Conservation (phyloP, 92 coral and sea anemone genomes). For the Porites rus region DNA sequence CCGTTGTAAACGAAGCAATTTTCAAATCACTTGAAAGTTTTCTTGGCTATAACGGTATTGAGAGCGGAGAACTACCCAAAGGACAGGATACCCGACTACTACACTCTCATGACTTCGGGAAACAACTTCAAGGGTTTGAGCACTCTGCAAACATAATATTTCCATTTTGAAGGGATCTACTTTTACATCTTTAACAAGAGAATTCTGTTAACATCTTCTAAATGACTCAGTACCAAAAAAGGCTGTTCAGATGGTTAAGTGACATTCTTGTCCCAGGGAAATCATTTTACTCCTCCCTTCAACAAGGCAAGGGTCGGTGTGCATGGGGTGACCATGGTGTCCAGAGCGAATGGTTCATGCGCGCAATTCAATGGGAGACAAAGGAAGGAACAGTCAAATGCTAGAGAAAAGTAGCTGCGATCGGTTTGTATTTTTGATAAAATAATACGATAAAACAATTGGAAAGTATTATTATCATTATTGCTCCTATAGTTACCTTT, state of each 20-base stretch:
- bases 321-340: background rate
- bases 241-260: background rate
- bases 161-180: slow-evolving; percentile 7
- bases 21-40: background rate
- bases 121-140: background rate
- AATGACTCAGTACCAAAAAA: background rate
- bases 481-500: no score
- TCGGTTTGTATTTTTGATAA: slow-evolving; percentile 14
- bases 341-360: slow-evolving; percentile 9
- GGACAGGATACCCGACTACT: background rate
- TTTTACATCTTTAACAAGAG: slow-evolving; percentile 3
- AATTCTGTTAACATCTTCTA: background rate
- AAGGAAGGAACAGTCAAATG: background rate
- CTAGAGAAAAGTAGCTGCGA: slow-evolving; percentile 16
- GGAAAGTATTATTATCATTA: no score
- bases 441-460: no score
- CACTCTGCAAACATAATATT: slow-evolving; percentile 13
- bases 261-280: background rate
- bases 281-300: slow-evolving; percentile 15
- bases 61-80: slow-evolving; percentile 1
- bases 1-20: slow-evolving; percentile 5
- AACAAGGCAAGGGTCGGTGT: background rate
- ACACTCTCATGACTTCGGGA: background rate
- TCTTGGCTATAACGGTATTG: background rate
- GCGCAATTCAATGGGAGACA: background rate